These are phyloP conservation scores for Gambusia affinis DNA, from an alignment of 2,113 vertebrate species.

Conservation along the genomic window DNA sequence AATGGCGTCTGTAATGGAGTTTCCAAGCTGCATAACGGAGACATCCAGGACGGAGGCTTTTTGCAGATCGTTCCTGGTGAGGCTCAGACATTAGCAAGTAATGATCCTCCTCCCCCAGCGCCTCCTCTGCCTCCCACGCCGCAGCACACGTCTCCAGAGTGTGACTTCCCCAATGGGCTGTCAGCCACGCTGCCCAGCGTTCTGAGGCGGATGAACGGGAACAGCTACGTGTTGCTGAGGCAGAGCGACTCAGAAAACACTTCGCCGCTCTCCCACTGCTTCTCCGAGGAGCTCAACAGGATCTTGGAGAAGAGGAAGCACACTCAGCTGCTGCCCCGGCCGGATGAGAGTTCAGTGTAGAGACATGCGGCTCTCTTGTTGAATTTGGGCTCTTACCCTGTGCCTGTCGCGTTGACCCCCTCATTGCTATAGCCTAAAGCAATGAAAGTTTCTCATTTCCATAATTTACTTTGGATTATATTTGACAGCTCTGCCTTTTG, in stretches of 20 bases:
- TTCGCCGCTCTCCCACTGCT: slow-evolving; percentile 84
- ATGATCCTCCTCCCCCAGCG: slow-evolving; percentile 76
- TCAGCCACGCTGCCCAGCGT: slow-evolving; percentile 88
- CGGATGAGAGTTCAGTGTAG: slow-evolving; percentile 96
- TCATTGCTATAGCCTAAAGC: slow-evolving; percentile 36
- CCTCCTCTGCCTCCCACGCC: slow-evolving; percentile 82
- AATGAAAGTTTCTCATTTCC: slow-evolving; percentile 35
- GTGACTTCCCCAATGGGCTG: slow-evolving; percentile 84
- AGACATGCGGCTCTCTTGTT: slow-evolving; percentile 29
- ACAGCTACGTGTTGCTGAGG: slow-evolving; percentile 93
- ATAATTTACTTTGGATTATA: slow-evolving; percentile 22
- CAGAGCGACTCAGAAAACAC: slow-evolving; percentile 85
- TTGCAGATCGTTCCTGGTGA: slow-evolving; percentile 85
- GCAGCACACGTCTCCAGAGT: slow-evolving; percentile 73
- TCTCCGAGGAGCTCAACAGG: slow-evolving; percentile 94
- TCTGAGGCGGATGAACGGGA: slow-evolving; percentile 93
- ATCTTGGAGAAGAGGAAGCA: slow-evolving; percentile 97
- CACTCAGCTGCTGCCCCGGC: slow-evolving; percentile 87
- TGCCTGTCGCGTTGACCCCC: slow-evolving; percentile 45
- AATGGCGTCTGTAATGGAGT: slow-evolving; percentile 61
- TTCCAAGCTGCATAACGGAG: slow-evolving; percentile 64
- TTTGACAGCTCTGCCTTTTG: slow-evolving; percentile 38
- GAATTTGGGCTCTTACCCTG: slow-evolving; percentile 45
- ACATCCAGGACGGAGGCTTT: slow-evolving; percentile 68
- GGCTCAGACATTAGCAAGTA: slow-evolving; percentile 69